Evolutionary conservation across 2,113 vertebrate species (phyloP), one percentile per base, ranked within the genome.

Genomic region (Aviceda subcristata): DNA sequence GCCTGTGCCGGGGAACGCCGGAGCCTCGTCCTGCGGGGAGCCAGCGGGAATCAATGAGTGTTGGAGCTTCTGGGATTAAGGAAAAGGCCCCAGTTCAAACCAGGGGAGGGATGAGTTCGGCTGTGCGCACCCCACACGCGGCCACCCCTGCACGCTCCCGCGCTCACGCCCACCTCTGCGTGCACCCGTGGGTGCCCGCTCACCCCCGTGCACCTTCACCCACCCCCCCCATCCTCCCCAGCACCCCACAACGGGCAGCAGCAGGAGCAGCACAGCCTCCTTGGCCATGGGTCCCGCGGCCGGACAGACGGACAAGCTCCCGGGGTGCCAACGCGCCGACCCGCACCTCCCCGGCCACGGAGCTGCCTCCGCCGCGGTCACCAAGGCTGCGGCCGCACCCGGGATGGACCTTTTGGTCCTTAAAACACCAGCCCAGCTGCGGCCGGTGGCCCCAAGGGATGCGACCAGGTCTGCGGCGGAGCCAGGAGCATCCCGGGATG

Each of bases 381-480:
- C 15, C 24, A 22, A 51, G 50, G 50, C 24, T 51, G 50, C 21
- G 50, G 85, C 74, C 66, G 8, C 2, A 0, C 15, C 24, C 15
- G 69, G 15, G 43, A 27, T 8, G 56, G 45, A 66, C 21, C 26
- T 11, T 34, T 11, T 6, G 27, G 6, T 17, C 51, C 75, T 6
- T 2, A 13, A 75, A 75, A 2, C 53, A 3, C 20, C 45, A 7
- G 2, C 23, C 51, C 1, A 10, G 69, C 84, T 4, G 36, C 2
- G 9, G 46, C 48, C 4, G 3, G 14, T n/a, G 77, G 26, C 34
- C 73, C 12, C 1, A 19, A 41, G n/a, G n/a, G 39, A 27, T 4
- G 50, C 0, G 0, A 19, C 9, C 48, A 9, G 46, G 5, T 46
- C 53, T 0, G 3, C 1, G 6, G 48, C 0, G 0, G 55, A 43